Evolutionary conservation across 1,140 invertebrate species (phyloP), one percentile per base, ranked within the genome.

Genomic region (Pseudomyrmex cubaensis): DNA sequence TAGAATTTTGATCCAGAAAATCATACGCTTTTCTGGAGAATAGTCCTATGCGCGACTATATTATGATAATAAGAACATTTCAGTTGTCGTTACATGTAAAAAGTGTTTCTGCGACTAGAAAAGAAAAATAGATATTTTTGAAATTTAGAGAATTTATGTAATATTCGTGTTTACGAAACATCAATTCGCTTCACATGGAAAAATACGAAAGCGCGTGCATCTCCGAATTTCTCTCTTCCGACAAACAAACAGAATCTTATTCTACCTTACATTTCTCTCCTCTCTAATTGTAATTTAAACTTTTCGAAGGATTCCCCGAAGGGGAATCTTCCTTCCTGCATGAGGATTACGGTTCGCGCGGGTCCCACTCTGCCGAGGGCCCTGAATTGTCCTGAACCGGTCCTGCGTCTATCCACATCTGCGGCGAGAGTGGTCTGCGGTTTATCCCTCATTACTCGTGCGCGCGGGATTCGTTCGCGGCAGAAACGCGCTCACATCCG

Each of bases 401-500:
- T 82, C 86, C 86, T 82, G 87, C 75, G n/a, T 83, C 83, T 61
- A 85, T 91, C 84, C 87, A 85, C 78, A 70, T 83, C 15, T 57
- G 75, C 25, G 84, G 80, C 61, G 62, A 87, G 85, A 62, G 75
- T n/a, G 83, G 83, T 83, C 78, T 89, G 88, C 57, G 88, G 84
- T 90, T 90, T 90, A 83, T 87, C 85, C 86, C 88, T 89, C 89
- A 87, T 90, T 89, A 90, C 35, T 35, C 35, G 35, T 35, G 35
- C 35, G 35, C 84, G 73, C 80, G 87, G 78, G 85, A 87, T 90
- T 87, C 88, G 89, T 90, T 89, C 85, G 87, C 82, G 78, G 82
- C 72, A 54, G 62, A 76, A 83, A 78, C 74, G 70, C 62, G 75
- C 54, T 87, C 74, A 75, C 63, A 54, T 83, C 35, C 52, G 77